Evolutionary conservation across 1,140 invertebrate genomes (phyloP).

Genomic region (Catajapyx aquilonaris): DNA sequence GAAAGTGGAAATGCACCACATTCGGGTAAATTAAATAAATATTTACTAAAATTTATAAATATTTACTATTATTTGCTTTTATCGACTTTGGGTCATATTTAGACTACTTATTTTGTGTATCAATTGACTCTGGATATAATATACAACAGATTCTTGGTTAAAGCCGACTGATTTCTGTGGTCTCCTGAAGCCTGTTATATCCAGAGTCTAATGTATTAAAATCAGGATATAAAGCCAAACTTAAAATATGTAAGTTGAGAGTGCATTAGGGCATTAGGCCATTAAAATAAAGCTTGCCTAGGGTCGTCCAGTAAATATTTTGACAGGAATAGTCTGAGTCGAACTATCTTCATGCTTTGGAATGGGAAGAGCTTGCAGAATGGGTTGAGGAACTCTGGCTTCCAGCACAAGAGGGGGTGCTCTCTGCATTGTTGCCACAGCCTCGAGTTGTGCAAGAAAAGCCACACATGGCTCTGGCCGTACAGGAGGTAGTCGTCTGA

Average conservation of each 20-base stretch:
- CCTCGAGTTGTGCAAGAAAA: slow-evolving; percentile 61
- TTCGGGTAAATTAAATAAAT: no score
- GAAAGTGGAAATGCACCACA: no score
- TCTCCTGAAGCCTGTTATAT: no score
- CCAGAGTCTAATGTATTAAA: no score
- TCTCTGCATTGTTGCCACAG: slow-evolving; percentile 57
- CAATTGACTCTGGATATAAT: no score
- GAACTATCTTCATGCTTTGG: slow-evolving; percentile 67
- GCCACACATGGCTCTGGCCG: slow-evolving; percentile 49
- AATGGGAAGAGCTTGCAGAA: slow-evolving; percentile 69
- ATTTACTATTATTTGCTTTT: no score
- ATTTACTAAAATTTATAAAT: no score
- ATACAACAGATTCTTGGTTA: no score
- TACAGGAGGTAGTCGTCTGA: slow-evolving; percentile 48
- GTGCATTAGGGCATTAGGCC: not conserved
- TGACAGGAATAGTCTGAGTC: slow-evolving; percentile 45
- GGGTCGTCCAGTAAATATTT: slow-evolving; percentile 46
- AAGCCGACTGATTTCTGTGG: no score
- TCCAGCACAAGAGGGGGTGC: slow-evolving; percentile 48
- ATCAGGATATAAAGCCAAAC: no score
- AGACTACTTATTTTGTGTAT: no score
- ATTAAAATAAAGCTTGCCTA: slow-evolving; percentile 27
- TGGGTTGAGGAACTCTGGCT: slow-evolving; percentile 44
- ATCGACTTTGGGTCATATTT: no score
- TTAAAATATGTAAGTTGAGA: slow-evolving; percentile 1